phyloP scores from a whole-genome alignment of 2,113 vertebrate species.

The Phrynosoma blainvillii region DNA sequence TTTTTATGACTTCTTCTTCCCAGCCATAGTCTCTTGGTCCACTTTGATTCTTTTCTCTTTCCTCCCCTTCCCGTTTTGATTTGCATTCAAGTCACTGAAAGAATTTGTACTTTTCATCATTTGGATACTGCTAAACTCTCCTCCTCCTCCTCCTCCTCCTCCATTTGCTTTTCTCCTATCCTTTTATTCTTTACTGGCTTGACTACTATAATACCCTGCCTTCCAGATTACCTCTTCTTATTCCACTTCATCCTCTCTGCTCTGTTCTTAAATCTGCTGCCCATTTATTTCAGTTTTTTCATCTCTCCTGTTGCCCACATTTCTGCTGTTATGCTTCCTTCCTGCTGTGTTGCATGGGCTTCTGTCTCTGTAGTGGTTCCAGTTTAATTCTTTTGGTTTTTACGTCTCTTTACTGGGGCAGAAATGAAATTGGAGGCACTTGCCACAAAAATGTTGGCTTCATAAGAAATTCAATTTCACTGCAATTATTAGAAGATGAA shows the following conservation, averaged over 20 bases:
- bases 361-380: background rate
- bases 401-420: background rate
- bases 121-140: background rate
- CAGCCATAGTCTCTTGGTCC: background rate
- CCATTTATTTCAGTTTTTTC: background rate
- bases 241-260: background rate
- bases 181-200: background rate
- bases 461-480: background rate
- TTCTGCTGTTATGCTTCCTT: background rate
- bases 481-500: background rate
- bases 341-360: background rate
- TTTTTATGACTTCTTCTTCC: background rate
- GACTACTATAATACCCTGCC: background rate
- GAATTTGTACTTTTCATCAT: background rate
- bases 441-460: background rate
- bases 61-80: background rate
- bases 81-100: background rate
- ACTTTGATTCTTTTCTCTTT: no score
- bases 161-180: background rate
- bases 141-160: no score
- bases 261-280: background rate
- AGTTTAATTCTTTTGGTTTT: background rate
- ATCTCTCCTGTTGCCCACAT: background rate
- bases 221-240: background rate
- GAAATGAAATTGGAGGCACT: background rate